Conservation (phyloP, 1,140 invertebrate species). For the Bombus confusus region DNA sequence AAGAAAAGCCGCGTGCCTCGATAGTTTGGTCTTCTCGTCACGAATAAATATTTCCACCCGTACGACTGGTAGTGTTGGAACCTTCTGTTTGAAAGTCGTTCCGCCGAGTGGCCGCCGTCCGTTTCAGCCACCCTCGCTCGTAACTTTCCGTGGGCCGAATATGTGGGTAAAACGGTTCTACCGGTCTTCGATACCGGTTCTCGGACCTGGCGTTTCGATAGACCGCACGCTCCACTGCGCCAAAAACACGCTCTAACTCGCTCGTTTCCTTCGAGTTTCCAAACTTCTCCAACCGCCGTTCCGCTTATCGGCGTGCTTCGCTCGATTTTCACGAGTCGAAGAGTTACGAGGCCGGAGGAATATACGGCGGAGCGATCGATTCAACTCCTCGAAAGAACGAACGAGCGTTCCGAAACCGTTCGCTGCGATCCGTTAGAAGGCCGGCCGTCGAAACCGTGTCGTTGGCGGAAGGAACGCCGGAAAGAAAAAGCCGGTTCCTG, state of each 20-base stretch:
- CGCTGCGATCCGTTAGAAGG: constrained; percentile 25
- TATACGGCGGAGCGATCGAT: background rate
- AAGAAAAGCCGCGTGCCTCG: background rate
- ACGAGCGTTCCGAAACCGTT: constrained; percentile 19
- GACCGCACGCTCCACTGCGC: constrained; percentile 6
- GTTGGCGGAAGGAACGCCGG: constrained; percentile 24
- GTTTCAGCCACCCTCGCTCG: constrained; percentile 3
- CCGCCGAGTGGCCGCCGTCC: background rate
- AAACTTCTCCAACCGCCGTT: background rate
- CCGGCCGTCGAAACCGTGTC: constrained; percentile 27
- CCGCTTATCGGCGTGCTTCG: background rate
- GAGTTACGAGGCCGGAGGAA: background rate
- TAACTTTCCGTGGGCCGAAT: background rate
- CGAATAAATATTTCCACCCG: too few relatives aligned
- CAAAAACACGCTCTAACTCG: background rate
- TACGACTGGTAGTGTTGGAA: background rate
- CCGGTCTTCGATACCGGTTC: constrained; percentile 26
- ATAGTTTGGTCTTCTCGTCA: background rate
- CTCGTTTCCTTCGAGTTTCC: too few relatives aligned
- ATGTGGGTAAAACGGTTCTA: constrained; percentile 17
- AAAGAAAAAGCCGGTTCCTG: constrained; percentile 42
- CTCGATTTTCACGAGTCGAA: background rate
- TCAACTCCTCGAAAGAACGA: background rate
- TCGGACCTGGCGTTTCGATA: background rate
- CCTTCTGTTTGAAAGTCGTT: background rate